Percentiles rank a stretch among this genome's conserved stretches.
These are phyloP conservation scores for Rhinichthys osculus DNA, from an alignment of 2,797 vertebrate genomes.

Conservation along the genomic window DNA sequence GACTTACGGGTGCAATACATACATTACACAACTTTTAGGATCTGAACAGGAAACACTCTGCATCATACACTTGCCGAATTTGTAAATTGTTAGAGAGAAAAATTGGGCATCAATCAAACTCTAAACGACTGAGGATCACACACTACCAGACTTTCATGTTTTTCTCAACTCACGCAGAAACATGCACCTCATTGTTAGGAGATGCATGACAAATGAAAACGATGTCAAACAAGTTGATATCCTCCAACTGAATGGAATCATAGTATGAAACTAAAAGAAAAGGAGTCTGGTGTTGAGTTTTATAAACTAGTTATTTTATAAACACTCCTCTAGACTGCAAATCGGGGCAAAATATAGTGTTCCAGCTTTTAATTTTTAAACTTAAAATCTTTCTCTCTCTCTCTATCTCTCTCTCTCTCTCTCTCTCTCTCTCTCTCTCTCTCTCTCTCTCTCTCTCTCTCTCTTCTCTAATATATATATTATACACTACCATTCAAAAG, in stretches of 20 bases:
- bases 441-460: too few relatives aligned
- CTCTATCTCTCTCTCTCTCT: too few relatives aligned
- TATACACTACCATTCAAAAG: too few relatives aligned
- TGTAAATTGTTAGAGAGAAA: background rate
- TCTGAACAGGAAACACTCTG: background rate
- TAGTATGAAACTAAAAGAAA: background rate
- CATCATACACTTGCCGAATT: background rate
- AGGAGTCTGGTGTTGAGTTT: background rate
- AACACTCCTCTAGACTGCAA: background rate
- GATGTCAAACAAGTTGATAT: background rate
- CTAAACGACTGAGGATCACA: too few relatives aligned
- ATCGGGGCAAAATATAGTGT: background rate
- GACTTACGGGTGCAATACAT: background rate
- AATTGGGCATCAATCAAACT: background rate
- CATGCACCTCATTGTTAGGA: background rate
- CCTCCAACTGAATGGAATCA: background rate
- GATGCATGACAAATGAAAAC: background rate
- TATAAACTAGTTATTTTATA: background rate
- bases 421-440: too few relatives aligned
- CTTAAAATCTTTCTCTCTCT: too few relatives aligned
- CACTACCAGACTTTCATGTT: background rate
- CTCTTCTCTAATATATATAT: too few relatives aligned
- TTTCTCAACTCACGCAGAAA: background rate
- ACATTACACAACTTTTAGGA: background rate
- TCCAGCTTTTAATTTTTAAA: background rate